A percentile compares a stretch with the other conserved stretches of the same genome.
phyloP scores from a whole-genome alignment of 2,888 invertebrate genomes.

The Cephonodes hylas region DNA sequence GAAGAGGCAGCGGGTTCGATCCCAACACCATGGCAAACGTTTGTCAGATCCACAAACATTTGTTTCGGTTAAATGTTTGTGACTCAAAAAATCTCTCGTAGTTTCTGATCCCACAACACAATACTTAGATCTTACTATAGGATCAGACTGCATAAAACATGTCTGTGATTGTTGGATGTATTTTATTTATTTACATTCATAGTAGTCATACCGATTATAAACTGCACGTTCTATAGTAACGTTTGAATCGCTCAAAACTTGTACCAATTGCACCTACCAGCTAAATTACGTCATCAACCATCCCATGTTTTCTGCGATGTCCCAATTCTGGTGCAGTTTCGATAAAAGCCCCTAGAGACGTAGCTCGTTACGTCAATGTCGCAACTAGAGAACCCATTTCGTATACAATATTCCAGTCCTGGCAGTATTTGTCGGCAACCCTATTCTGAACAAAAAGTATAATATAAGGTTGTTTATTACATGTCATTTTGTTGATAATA shows the following conservation, averaged over 20 bases:
- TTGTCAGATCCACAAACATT: no score
- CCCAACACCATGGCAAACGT: no score
- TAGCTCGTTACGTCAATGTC: slow-evolving; percentile 6
- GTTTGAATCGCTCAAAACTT: no score
- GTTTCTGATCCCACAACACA: no score
- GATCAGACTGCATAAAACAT: no score
- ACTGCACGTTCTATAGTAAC: no score
- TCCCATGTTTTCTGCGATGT: not conserved
- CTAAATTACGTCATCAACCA: not conserved
- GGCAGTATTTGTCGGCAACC: not conserved
- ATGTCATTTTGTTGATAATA: not conserved
- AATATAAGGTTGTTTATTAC: not conserved
- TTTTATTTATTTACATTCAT: no score
- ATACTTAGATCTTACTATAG: no score
- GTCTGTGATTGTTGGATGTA: no score
- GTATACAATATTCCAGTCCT: not conserved
- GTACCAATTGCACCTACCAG: not conserved
- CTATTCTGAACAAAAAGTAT: not conserved
- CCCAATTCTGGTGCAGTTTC: slow-evolving; percentile 8
- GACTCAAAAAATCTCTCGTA: no score
- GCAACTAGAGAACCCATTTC: slow-evolving; percentile 6
- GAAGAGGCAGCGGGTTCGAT: no score
- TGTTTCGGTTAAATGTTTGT: no score
- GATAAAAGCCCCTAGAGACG: slow-evolving; percentile 5
- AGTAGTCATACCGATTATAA: not conserved